Conservation (phyloP, 2,113 vertebrate genomes). For the Xenotilapia flavipinnis region DNA sequence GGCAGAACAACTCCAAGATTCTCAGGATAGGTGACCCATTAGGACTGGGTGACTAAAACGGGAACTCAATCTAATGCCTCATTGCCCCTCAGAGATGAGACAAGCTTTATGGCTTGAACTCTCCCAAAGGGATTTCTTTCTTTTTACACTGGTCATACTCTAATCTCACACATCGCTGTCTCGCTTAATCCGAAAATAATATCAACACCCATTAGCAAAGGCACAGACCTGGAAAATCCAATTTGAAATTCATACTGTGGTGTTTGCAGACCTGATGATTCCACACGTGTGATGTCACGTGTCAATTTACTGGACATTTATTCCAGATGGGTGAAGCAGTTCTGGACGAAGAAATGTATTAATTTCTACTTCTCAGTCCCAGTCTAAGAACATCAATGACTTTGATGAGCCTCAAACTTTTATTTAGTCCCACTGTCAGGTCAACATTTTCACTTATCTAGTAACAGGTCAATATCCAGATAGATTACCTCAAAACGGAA, state of each 20-base stretch:
- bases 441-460: not conserved
- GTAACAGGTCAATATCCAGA: not conserved
- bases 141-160: conserved; percentile 5
- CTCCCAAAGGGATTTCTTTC: conserved; percentile 32
- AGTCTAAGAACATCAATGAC: not conserved
- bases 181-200: conserved; percentile 63
- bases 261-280: conserved; percentile 16
- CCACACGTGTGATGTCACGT: conserved; percentile 32
- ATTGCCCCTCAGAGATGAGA: conserved; percentile 62
- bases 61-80: conserved; percentile 70
- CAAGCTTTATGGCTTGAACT: conserved; percentile 56
- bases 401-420: not conserved
- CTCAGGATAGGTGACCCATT: conserved; percentile 60
- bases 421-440: not conserved
- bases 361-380: not conserved
- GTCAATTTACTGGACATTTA: conserved; percentile 10
- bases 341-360: not conserved
- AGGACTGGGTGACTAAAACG: conserved; percentile 61
- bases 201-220: conserved; percentile 56
- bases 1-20: not conserved
- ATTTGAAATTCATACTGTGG: conserved; percentile 48
- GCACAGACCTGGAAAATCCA: conserved; percentile 62
- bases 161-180: conserved; percentile 66
- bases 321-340: not conserved
- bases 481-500: not conserved